These are phyloP conservation scores for Progne subis DNA, from an alignment of 2,113 vertebrate genomes.

Conservation along the genomic window DNA sequence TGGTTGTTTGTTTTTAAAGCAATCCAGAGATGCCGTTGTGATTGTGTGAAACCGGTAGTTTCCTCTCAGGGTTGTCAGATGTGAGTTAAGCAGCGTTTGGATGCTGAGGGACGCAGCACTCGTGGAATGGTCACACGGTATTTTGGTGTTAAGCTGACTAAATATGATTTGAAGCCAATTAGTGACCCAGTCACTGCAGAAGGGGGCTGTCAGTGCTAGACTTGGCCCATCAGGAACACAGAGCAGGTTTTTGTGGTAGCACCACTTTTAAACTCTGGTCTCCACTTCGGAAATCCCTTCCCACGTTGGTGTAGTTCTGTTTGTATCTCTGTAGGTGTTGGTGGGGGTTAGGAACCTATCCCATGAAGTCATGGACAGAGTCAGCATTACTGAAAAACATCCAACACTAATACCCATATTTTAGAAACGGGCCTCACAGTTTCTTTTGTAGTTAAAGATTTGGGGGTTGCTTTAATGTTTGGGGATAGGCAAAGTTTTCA, in stretches of 20 bases:
- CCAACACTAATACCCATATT: not conserved
- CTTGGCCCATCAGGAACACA: not conserved
- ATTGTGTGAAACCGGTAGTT: not conserved
- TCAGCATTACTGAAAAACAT: not conserved
- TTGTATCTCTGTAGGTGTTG: not conserved
- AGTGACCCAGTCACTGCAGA: not conserved
- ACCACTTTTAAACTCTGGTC: not conserved
- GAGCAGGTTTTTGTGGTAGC: not conserved
- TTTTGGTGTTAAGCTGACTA: not conserved
- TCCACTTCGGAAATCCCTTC: not conserved
- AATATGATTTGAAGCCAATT: not conserved
- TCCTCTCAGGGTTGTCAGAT: not conserved
- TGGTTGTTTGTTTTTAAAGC: not conserved
- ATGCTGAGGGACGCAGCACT: too few relatives aligned
- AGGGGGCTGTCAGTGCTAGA: not conserved
- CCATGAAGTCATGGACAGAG: not conserved
- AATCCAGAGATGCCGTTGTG: not conserved
- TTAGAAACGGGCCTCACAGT: rapidly evolving
- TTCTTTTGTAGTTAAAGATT: not conserved
- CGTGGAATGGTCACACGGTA: not conserved
- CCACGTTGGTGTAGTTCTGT: not conserved
- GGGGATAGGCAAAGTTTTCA: not conserved
- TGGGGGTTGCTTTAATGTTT: not conserved
- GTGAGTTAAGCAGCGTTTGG: not conserved
- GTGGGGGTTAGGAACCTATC: not conserved